Evolutionary conservation across 2,113 vertebrate species (phyloP).

Genomic region (Chaetops frenatus): DNA sequence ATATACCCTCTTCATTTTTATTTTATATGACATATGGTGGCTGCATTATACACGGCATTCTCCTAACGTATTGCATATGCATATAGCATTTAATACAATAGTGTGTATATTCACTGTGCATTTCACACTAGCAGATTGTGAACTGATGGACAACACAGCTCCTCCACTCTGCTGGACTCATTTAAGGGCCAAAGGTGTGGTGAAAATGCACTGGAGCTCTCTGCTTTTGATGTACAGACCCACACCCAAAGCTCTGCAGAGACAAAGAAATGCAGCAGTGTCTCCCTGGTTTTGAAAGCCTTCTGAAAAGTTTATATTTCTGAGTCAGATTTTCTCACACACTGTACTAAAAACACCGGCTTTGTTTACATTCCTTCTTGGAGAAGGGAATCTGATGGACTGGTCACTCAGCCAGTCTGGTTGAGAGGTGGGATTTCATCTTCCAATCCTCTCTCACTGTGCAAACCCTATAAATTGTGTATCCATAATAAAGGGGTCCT

Average conservation of each 20-base stretch:
- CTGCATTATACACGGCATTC: not conserved
- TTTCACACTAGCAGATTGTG: not conserved
- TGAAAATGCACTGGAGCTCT: not conserved
- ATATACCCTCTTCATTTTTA: slow-evolving; percentile 52
- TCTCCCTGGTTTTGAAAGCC: no score
- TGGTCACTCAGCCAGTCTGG: no score
- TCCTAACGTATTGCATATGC: slow-evolving; percentile 39
- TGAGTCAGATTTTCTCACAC: no score
- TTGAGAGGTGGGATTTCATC: no score
- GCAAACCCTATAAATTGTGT: no score
- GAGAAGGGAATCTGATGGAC: no score
- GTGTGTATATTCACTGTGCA: not conserved
- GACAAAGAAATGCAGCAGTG: not conserved
- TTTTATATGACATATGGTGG: slow-evolving; percentile 57
- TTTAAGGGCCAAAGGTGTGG: not conserved
- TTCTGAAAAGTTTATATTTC: no score
- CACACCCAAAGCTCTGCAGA: not conserved
- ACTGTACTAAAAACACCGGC: no score
- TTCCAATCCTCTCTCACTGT: no score
- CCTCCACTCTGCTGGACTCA: not conserved
- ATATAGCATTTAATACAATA: not conserved
- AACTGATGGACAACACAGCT: not conserved
- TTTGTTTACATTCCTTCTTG: no score
- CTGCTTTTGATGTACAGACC: not conserved
- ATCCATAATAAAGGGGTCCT: no score